Percentiles rank a stretch among this genome's conserved stretches.
Evolutionary conservation across 2,797 vertebrate genomes (phyloP).

Genomic region (Enteromius afrohamiltoni): DNA sequence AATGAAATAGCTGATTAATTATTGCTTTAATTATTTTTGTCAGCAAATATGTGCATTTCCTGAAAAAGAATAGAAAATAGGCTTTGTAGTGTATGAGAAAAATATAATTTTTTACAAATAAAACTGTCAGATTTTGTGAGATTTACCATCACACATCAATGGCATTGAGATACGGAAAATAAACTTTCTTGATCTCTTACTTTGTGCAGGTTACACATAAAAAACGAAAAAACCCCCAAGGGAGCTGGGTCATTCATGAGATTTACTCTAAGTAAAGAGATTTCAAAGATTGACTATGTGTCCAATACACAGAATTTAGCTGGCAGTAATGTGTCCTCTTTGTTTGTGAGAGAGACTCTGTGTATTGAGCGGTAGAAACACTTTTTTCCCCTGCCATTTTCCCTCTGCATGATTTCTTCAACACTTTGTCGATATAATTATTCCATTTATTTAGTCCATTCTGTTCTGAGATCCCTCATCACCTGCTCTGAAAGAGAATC

Average conservation of each 20-base stretch:
- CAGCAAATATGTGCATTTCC: too few relatives aligned
- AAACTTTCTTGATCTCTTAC: slow-evolving; percentile 28
- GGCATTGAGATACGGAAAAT: neutral
- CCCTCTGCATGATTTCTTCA: slow-evolving; percentile 52
- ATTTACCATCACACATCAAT: neutral
- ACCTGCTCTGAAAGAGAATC: slow-evolving; percentile 14
- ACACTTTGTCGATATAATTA: slow-evolving; percentile 58
- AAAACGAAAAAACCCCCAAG: slow-evolving; percentile 6
- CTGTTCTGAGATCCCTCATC: slow-evolving; percentile 23
- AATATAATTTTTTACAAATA: too few relatives aligned
- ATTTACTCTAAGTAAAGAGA: slow-evolving; percentile 58
- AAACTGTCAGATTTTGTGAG: neutral
- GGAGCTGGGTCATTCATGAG: slow-evolving; percentile 55
- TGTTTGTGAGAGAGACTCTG: slow-evolving; percentile 55
- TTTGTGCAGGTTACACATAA: slow-evolving; percentile 20
- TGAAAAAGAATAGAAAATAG: too few relatives aligned
- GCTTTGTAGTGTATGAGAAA: too few relatives aligned
- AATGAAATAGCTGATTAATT: too few relatives aligned
- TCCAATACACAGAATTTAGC: slow-evolving; percentile 59
- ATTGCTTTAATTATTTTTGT: too few relatives aligned
- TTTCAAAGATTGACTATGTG: slow-evolving; percentile 60
- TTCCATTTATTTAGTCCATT: slow-evolving; percentile 49
- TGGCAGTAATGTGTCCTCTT: slow-evolving; percentile 55
- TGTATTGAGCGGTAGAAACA: slow-evolving; percentile 57
- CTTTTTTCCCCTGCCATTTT: slow-evolving; percentile 48